Conservation (phyloP, 2,113 vertebrate species). For the Apteryx mantelli region DNA sequence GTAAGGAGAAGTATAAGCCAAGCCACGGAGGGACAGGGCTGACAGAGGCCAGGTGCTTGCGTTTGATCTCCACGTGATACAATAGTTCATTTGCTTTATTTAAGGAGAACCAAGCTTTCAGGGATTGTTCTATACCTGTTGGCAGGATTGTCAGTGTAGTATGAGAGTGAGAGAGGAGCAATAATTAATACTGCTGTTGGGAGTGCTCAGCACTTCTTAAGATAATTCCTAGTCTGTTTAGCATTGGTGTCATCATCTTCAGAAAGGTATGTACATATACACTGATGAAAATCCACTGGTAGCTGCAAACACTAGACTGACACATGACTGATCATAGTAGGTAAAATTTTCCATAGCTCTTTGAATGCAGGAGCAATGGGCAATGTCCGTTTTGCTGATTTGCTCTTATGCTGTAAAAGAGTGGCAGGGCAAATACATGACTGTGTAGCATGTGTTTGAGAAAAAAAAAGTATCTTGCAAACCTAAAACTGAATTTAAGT, state of each 20-base stretch:
- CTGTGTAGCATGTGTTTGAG: not conserved
- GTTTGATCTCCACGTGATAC: not conserved
- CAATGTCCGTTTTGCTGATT: not conserved
- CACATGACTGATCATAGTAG: not conserved
- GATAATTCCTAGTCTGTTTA: not conserved
- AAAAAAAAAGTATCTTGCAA: not conserved
- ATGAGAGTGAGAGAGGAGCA: not conserved
- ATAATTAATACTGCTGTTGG: not conserved
- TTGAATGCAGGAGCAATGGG: not conserved
- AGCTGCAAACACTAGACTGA: not conserved
- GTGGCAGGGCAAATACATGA: not conserved
- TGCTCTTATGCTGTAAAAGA: not conserved
- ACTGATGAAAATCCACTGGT: not conserved
- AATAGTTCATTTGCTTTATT: not conserved
- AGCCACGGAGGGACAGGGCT: not conserved
- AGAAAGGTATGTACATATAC: not conserved
- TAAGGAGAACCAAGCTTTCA: not conserved
- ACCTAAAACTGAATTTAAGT: not conserved
- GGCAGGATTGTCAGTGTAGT: not conserved
- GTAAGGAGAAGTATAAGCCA: not conserved
- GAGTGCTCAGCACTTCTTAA: not conserved
- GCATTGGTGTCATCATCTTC: not conserved
- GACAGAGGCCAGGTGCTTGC: not conserved
- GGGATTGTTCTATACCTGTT: not conserved
- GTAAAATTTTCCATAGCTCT: not conserved